A percentile compares a stretch with the other conserved stretches of the same genome.
Conservation (phyloP, 1,140 invertebrate species). For the Drosophila murphyi region DNA sequence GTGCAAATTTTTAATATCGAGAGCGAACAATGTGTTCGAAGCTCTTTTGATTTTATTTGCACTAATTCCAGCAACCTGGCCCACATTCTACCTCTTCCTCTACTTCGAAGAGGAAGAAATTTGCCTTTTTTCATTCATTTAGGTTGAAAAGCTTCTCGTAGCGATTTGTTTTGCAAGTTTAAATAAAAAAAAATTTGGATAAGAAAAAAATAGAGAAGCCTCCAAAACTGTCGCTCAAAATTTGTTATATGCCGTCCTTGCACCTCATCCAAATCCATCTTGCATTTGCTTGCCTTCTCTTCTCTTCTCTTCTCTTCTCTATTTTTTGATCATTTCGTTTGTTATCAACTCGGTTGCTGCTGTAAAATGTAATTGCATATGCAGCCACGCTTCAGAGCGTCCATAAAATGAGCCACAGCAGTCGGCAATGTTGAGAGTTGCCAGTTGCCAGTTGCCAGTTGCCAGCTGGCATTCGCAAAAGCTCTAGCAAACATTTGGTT, state of each 20-base stretch:
- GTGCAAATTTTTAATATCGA: constrained; percentile 24
- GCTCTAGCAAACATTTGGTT: constrained; percentile 56
- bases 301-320: not conserved
- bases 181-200: constrained; percentile 65
- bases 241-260: constrained; percentile 69
- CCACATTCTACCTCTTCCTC: too few relatives aligned
- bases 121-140: constrained; percentile 74
- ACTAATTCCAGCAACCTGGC: too few relatives aligned
- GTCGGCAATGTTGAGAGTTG: constrained; percentile 4
- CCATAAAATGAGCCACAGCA: constrained; percentile 53
- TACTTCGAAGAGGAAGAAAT: constrained; percentile 48
- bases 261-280: constrained; percentile 18
- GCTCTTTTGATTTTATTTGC: constrained; percentile 59
- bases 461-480: constrained; percentile 22
- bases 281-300: constrained; percentile 10
- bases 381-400: constrained; percentile 76
- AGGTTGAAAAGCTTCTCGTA: constrained; percentile 80
- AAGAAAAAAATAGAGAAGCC: constrained; percentile 33
- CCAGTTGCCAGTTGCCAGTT: constrained; percentile 1
- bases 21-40: constrained; percentile 15
- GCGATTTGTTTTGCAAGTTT: constrained; percentile 81
- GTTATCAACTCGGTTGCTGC: constrained; percentile 77
- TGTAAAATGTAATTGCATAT: constrained; percentile 81
- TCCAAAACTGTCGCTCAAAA: constrained; percentile 72
- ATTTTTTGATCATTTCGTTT: constrained; percentile 48